Evolutionary conservation across 2,797 vertebrate genomes (phyloP).

Genomic region (Chloroceryle amazona): DNA sequence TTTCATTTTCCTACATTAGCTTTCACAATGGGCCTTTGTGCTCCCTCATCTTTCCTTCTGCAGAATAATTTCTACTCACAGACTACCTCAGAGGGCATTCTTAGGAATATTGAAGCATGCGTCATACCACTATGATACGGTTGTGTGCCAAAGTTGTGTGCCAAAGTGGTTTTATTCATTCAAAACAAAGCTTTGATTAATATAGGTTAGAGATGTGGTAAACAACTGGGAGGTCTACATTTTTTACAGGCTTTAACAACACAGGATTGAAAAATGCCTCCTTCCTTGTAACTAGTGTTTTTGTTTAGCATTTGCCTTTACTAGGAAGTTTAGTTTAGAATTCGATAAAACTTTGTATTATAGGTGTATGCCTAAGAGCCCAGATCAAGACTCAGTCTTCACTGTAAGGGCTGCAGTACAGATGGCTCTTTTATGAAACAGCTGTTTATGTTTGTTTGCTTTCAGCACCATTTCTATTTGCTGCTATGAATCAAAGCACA

Average conservation of each 20-base stretch:
- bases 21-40: neutral
- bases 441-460: neutral
- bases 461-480: neutral
- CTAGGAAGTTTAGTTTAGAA: neutral
- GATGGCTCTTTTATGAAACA: neutral
- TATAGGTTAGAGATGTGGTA: neutral
- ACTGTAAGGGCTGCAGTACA: neutral
- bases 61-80: conserved; percentile 15
- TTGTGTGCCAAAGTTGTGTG: neutral
- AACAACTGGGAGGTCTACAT: neutral
- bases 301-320: neutral
- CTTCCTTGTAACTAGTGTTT: neutral
- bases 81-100: conserved; percentile 12
- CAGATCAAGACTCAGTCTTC: neutral
- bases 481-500: neutral
- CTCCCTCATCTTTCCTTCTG: neutral
- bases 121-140: neutral
- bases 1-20: conserved; percentile 29
- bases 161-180: neutral
- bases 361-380: neutral
- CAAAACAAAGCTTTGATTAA: conserved; percentile 26
- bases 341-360: neutral
- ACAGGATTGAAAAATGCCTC: neutral
- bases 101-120: neutral
- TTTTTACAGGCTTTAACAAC: neutral